These are phyloP conservation scores for Dryadula phaetusa DNA, from an alignment of 2,888 invertebrate genomes.

Conservation along the genomic window DNA sequence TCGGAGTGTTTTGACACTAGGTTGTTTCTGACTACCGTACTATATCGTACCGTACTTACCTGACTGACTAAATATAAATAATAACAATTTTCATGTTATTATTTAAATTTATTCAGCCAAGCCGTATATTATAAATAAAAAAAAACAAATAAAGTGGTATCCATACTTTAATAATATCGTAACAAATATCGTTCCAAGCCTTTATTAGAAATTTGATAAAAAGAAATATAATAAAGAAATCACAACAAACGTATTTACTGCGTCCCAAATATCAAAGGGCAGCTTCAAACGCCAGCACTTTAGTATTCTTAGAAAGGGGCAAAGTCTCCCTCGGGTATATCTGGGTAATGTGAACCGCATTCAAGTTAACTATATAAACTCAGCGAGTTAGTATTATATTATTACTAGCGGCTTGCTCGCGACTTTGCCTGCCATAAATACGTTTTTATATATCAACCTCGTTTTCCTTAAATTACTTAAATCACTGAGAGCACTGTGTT, in stretches of 20 bases:
- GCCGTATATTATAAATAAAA: not conserved
- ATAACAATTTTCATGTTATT: too few species aligned
- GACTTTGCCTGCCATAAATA: too few species aligned
- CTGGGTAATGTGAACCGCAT: conserved; percentile 19
- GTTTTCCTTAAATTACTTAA: too few species aligned
- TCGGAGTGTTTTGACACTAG: too few species aligned
- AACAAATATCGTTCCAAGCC: not conserved
- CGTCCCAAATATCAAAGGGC: conserved; percentile 37
- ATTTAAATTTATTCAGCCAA: too few species aligned
- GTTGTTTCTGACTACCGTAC: too few species aligned
- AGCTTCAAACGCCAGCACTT: conserved; percentile 26
- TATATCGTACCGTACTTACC: too few species aligned
- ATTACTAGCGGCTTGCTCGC: too few species aligned
- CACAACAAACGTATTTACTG: conserved; percentile 21
- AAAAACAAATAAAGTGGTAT: not conserved
- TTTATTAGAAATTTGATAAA: conserved; percentile 7
- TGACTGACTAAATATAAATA: too few species aligned
- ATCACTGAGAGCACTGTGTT: too few species aligned
- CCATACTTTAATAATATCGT: not conserved
- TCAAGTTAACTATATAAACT: conserved; percentile 10
- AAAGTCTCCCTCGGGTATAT: conserved; percentile 17
- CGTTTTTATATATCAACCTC: too few species aligned
- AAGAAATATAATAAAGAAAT: conserved; percentile 21
- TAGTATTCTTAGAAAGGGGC: conserved; percentile 29
- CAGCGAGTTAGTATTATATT: not conserved